Evolutionary conservation across 2,888 invertebrate genomes (phyloP).

Genomic region (Branchipolynoe longqiensis): DNA sequence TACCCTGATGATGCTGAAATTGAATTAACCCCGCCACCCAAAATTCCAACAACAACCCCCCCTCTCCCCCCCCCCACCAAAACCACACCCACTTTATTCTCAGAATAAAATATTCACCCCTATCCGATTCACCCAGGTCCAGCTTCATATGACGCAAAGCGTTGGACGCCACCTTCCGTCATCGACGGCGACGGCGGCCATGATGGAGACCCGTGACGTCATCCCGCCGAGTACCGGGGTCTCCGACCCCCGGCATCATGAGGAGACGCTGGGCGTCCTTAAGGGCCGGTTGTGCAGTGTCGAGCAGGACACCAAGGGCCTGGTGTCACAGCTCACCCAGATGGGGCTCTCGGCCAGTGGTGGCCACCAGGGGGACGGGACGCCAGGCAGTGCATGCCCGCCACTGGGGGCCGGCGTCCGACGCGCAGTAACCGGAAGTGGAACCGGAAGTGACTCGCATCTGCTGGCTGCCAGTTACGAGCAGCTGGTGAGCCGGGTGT

Average conservation of each 20-base stretch:
- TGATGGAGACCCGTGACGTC: neutral
- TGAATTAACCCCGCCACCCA: too few relatives aligned
- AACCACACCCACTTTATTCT: too few relatives aligned
- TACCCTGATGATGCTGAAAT: too few relatives aligned
- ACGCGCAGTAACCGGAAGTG: neutral
- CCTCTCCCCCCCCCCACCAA: too few relatives aligned
- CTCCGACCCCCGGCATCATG: neutral
- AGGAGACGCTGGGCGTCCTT: conserved; percentile 30
- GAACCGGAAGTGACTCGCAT: neutral
- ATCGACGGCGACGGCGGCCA: neutral
- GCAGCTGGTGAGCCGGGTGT: conserved; percentile 69
- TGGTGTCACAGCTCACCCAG: conserved; percentile 50
- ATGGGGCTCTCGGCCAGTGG: conserved; percentile 22
- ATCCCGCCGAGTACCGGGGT: neutral
- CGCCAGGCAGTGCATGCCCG: neutral
- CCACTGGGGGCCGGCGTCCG: neutral
- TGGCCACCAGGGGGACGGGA: neutral
- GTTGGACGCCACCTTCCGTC: neutral
- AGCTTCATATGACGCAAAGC: too few relatives aligned
- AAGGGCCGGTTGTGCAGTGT: conserved; percentile 25
- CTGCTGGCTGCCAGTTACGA: conserved; percentile 60
- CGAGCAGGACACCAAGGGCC: conserved; percentile 57
- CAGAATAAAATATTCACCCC: too few relatives aligned
- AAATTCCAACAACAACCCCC: too few relatives aligned
- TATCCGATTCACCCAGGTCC: too few relatives aligned